Evolutionary conservation across 2,888 invertebrate species (phyloP).

Genomic region (Dascillus cervinus): DNA sequence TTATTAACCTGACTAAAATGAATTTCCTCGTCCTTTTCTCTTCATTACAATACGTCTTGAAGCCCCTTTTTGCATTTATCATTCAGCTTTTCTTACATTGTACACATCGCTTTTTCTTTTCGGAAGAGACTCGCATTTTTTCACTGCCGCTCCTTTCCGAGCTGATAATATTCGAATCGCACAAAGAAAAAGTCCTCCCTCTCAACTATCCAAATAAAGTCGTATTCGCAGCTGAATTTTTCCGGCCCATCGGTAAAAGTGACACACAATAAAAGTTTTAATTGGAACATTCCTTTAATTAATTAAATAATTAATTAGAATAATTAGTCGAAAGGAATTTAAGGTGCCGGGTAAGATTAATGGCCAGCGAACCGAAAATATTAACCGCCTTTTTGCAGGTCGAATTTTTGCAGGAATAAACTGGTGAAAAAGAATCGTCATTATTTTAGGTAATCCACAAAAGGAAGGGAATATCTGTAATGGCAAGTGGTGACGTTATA

Average conservation of each 20-base stretch:
- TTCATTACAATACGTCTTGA: conserved; percentile 32
- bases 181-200: too few species aligned
- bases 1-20: conserved; percentile 31
- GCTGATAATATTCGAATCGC: too few species aligned
- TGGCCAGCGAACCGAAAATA: too few species aligned
- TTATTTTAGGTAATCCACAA: conserved; percentile 11
- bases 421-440: not conserved
- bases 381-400: too few species aligned
- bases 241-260: too few species aligned
- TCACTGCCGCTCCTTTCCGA: too few species aligned
- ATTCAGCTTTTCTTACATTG: conserved; percentile 32
- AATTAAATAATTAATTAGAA: conserved; percentile 14
- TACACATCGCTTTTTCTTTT: conserved; percentile 33
- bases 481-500: conserved; percentile 18
- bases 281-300: conserved; percentile 16
- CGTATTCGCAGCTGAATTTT: too few species aligned
- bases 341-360: conserved; percentile 6
- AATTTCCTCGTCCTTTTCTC: conserved; percentile 28
- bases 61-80: conserved; percentile 31
- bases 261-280: too few species aligned
- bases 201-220: too few species aligned
- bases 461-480: conserved; percentile 15
- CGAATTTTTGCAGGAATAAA: not conserved
- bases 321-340: conserved; percentile 13
- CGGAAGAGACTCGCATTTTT: too few species aligned